phyloP scores from a whole-genome alignment of 1,140 invertebrate genomes.

The Eueides isabella region DNA sequence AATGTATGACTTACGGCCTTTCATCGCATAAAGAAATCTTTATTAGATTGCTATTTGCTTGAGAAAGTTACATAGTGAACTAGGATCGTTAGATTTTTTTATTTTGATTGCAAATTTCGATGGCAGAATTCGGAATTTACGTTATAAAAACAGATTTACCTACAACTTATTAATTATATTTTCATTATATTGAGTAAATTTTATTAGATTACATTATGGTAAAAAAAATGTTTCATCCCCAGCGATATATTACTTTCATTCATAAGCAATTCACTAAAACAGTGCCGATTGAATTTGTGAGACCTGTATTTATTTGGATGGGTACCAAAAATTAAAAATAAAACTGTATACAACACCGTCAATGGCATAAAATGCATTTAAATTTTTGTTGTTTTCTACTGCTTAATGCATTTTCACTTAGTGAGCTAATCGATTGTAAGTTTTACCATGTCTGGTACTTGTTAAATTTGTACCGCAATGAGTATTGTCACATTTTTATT shows the following conservation, averaged over 20 bases:
- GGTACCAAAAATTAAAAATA: conserved; percentile 30
- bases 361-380: conserved; percentile 68
- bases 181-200: neutral
- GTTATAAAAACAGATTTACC: neutral
- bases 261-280: neutral
- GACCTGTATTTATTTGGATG: neutral
- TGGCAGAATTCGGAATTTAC: neutral
- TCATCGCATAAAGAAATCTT: conserved; percentile 60
- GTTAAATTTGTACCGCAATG: conserved; percentile 21
- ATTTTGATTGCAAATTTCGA: neutral
- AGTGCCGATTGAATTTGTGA: neutral
- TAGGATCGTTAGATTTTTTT: neutral
- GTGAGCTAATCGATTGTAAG: conserved; percentile 49
- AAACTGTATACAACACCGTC: conserved; percentile 38
- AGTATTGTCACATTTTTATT: conserved; percentile 21
- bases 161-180: neutral
- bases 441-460: conserved; percentile 37
- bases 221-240: no score
- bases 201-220: no score
- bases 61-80: conserved; percentile 62
- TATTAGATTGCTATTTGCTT: conserved; percentile 64
- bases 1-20: conserved; percentile 63
- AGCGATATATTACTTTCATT: neutral
- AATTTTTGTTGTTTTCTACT: conserved; percentile 75
- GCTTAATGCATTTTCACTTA: conserved; percentile 75